Base-by-base conservation (phyloP, 2,888 invertebrate genomes). In the Machimus rusticus region DNA sequence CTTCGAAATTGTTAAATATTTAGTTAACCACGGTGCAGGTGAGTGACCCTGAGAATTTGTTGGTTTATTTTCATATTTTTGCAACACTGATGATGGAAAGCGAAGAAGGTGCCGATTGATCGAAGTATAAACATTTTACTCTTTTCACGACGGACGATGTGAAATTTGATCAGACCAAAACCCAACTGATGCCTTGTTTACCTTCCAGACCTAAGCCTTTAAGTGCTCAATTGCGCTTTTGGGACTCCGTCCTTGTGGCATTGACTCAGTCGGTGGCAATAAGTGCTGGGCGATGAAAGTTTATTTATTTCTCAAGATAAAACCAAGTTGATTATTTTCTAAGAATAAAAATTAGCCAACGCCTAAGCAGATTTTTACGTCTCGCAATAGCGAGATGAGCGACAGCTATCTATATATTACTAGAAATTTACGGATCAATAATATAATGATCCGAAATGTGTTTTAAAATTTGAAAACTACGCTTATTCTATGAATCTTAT, bases 1-100 rank as follows among this genome's bases (percentile, higher is more conserved):
- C 91, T 95, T 96, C 91, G 97, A 98, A 90, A 98, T 99, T 90
- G 99, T 99, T 89, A 96, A 97, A 93, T 99, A 96, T 93, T 95
- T 99, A 90, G 96, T 99, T 88, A 95, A 96, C 91, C 95, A 97
- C 92, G 97, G 97, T 87, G 99, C 99, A 92, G 96, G 96, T 96
- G 90, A 93, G 93, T 89, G 3, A 19, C 66, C 12, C 66, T 19
- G 51, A 51, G 1, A 19, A 2, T 19, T n/a, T 66, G 66, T 12
- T 12, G 23, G 12, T 28, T 28, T 66, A 5, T 66, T 19, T 57
- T 23, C n/a, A 66, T 39, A 2, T 23, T 23, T 34, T 77, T 66
- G 66, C 57, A 23, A 57, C 23, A 23, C 19, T 23, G 9, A 19
- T 57, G 57, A 57, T 57, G 23, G 23, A 39, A 39, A 39, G 23